Base-by-base conservation (phyloP, 1,140 invertebrate genomes). In the Holotrichia oblita region DNA sequence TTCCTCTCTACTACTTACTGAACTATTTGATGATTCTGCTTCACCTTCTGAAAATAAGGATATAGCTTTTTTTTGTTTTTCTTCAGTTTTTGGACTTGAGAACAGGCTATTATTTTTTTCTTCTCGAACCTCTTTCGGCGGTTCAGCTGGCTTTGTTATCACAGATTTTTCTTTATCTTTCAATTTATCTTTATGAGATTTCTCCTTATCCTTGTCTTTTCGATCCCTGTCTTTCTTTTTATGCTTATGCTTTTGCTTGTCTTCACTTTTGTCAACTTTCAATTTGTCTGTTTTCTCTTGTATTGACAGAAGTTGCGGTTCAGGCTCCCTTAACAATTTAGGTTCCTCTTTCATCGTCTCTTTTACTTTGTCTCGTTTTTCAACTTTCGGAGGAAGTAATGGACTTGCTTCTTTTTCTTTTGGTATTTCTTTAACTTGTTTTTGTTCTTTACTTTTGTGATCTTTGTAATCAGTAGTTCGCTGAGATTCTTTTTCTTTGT, bases 161-260 rank as follows among this genome's bases (percentile, higher is more conserved):
- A 74, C 41, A 44, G 41, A 8, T 42, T 77, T 73, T 44, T 77
- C 44, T 77, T 69, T 69, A 41, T 69, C 74, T 77, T 79, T 64
- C 73, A 64, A 44, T 42, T 24, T 76, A 59, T 79, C 27, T 75
- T 27, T 61, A 48, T 78, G 34, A 34, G 64, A 80, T 78, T 77
- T 75, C 4, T 79, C 78, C 72, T 80, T 74, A 41, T 82, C 69
- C 80, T 79, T 85, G 40, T 86, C 84, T 73, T 83, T 82, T 34
- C 80, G 72, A 40, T 81, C 80, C 59, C 83, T 83, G 73, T 84
- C 84, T 77, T 83, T 85, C 44, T 85, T 84, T 73, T 84, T 85
- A 74, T 85, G 82, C 77, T 84, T 85, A 64, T 85, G 83, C 78
- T 83, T 84, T 40, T 79, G 79, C 78, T 82, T 85, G 2, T 85